Base-by-base conservation (phyloP, 2,888 invertebrate species). In the Cosmorhoe ocellata region DNA sequence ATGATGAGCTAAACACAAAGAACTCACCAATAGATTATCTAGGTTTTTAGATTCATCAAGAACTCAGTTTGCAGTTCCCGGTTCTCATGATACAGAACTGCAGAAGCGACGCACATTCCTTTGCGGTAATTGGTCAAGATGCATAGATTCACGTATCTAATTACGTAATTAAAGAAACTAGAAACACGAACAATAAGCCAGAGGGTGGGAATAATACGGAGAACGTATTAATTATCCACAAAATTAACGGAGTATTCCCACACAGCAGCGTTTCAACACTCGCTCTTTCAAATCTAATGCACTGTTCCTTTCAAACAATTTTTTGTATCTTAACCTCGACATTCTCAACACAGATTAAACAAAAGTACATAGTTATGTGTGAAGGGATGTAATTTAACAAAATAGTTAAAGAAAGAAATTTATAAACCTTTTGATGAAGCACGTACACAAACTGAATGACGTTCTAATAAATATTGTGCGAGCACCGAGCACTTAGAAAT, bases 391-490 rank as follows among this genome's bases (percentile, higher is more conserved):
- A n/a, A n/a, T n/a, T n/a, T n/a, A n/a, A n/a, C n/a, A n/a, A n/a
- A n/a, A n/a, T n/a, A n/a, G n/a, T n/a, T n/a, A n/a, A n/a, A n/a
- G n/a, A n/a, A n/a, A n/a, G n/a, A n/a, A 58, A 56, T 43, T 42
- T 43, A 56, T 58, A 61, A 59, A 58, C 56, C 43, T 56, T 49
- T 55, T 45, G 39, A 55, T 59, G 51, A 58, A 51, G 55, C 67
- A 68, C 69, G 61, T 68, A 67, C 71, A 66, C 74, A 74, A 66
- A 70, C 71, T 68, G 73, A 75, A 78, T 79, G 76, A 78, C 69
- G 76, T 70, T 68, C 78, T 75, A 79, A 80, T 81, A 77, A 74
- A 71, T 70, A 67, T 64, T n/a, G n/a, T n/a, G 71, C 67, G 67
- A 64, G 61, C 66, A 53, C 53, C n/a, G n/a, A n/a, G n/a, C n/a